Percentiles rank a stretch among this genome's conserved stretches.
Conservation (phyloP, 2,113 vertebrate genomes). For the Seriola quinqueradiata region DNA sequence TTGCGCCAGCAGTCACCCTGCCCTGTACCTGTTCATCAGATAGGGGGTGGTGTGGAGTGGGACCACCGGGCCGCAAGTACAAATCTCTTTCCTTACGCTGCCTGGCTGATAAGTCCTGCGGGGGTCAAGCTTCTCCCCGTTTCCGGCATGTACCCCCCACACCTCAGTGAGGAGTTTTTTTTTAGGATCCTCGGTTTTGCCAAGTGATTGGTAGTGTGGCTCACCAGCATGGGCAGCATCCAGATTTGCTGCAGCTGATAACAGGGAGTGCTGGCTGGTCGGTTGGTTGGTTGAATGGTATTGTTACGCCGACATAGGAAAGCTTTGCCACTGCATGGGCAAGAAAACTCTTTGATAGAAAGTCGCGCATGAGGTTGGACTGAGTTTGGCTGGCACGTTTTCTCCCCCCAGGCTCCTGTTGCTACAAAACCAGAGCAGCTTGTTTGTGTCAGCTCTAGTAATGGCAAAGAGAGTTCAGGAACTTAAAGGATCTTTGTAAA, state of each 20-base stretch:
- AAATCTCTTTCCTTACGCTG: conserved; percentile 81
- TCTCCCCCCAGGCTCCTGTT: conserved; percentile 52
- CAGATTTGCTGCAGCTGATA: conserved; percentile 63
- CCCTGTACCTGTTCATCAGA: conserved; percentile 77
- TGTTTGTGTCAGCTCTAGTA: conserved; percentile 26
- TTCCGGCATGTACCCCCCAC: conserved; percentile 75
- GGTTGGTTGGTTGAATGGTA: conserved; percentile 58
- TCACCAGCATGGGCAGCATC: conserved; percentile 63
- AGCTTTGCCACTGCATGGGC: conserved; percentile 72
- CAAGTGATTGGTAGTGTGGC: conserved; percentile 30
- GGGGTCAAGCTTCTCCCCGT: conserved; percentile 69
- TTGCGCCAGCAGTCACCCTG: conserved; percentile 75
- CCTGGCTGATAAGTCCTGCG: conserved; percentile 75
- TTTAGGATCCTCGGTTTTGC: conserved; percentile 55
- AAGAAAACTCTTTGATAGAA: conserved; percentile 31
- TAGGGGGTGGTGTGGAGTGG: conserved; percentile 81
- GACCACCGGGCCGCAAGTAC: conserved; percentile 82
- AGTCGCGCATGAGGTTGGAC: conserved; percentile 69
- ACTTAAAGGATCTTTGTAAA: conserved; percentile 23
- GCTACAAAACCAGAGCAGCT: conserved; percentile 33
- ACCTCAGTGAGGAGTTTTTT: conserved; percentile 59
- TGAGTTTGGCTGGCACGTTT: conserved; percentile 65
- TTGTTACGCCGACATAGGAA: conserved; percentile 33
- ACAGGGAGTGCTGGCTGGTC: conserved; percentile 54
- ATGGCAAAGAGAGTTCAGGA: not conserved